Percentiles rank a stretch among this genome's conserved stretches.
These are phyloP conservation scores for Tachuris rubrigastra DNA, from an alignment of 2,113 vertebrate genomes.

Conservation along the genomic window DNA sequence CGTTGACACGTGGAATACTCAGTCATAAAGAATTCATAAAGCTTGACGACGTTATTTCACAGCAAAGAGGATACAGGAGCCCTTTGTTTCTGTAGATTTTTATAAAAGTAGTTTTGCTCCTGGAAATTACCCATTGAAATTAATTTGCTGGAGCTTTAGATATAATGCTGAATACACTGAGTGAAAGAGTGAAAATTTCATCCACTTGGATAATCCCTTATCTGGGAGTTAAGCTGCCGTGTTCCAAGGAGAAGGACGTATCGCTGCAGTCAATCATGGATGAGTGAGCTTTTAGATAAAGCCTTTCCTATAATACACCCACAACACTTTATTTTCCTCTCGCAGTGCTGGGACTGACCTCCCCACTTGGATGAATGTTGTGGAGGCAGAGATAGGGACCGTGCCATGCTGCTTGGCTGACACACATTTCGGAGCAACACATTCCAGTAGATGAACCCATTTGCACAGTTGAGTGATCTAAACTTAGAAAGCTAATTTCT, in stretches of 20 bases:
- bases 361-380: background rate
- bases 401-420: slow-evolving; percentile 27
- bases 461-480: slow-evolving; percentile 72
- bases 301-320: slow-evolving; percentile 50
- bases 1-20: background rate
- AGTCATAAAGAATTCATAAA: background rate
- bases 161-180: background rate
- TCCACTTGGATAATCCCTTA: slow-evolving; percentile 14
- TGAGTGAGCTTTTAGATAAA: slow-evolving; percentile 50
- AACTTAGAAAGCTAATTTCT: slow-evolving; percentile 76
- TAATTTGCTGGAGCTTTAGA: background rate
- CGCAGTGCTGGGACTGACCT: slow-evolving; percentile 33
- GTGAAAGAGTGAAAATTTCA: background rate
- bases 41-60: background rate
- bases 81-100: background rate
- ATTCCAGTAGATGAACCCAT: slow-evolving; percentile 63
- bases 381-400: slow-evolving; percentile 48
- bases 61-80: background rate
- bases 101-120: background rate
- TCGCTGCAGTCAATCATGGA: background rate
- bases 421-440: slow-evolving; percentile 38
- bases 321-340: slow-evolving; percentile 56
- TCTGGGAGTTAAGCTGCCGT: slow-evolving; percentile 17
- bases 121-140: background rate
- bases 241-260: background rate